Percentiles rank a stretch among this genome's conserved stretches.
These are phyloP conservation scores for Stenotaenia linearis DNA, from an alignment of 2,888 invertebrate genomes.

Conservation along the genomic window DNA sequence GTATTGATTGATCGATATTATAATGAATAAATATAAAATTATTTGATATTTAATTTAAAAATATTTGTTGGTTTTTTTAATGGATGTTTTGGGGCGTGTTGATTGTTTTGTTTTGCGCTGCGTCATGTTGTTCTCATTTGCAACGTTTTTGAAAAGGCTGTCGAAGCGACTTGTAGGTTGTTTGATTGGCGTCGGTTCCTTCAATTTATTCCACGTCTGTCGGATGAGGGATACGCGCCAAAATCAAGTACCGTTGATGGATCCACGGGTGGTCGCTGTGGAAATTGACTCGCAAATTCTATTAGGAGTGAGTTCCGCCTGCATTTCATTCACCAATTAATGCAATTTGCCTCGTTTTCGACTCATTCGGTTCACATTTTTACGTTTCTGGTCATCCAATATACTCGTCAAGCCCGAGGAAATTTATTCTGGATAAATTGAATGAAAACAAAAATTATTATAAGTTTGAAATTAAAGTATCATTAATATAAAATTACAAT, in stretches of 20 bases:
- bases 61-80: neutral
- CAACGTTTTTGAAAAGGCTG: neutral
- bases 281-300: slow-evolving; percentile 12
- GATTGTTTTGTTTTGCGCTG: neutral
- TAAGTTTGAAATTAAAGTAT: no score
- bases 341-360: slow-evolving; percentile 15
- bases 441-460: neutral
- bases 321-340: slow-evolving; percentile 4
- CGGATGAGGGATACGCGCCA: neutral
- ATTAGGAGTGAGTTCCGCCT: neutral
- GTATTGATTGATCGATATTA: no score
- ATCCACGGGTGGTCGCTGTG: neutral
- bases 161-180: neutral
- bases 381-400: neutral
- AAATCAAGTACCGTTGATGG: slow-evolving; percentile 11
- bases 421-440: neutral
- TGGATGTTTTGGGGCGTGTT: neutral
- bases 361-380: neutral
- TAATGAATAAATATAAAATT: neutral
- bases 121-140: neutral
- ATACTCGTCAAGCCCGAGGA: neutral
- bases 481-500: no score
- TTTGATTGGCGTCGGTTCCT: slow-evolving; percentile 2
- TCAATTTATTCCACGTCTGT: neutral
- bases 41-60: neutral